Evolutionary conservation across 2,888 invertebrate genomes (phyloP).

Genomic region (Scrobipalpa atriplicella): DNA sequence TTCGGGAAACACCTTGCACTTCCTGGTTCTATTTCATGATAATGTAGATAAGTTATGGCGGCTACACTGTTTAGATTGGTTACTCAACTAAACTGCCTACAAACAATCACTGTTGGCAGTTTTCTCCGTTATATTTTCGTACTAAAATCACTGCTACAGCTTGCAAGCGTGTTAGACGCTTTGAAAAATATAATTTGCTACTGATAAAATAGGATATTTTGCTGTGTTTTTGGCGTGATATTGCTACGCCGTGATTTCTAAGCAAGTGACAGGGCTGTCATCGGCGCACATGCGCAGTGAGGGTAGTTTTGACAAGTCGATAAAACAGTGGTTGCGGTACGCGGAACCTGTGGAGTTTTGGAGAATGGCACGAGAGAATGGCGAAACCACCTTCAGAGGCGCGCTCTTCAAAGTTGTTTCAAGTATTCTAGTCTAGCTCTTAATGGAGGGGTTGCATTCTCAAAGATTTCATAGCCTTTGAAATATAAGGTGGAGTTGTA

Average conservation of each 20-base stretch:
- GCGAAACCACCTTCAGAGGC: too few species aligned
- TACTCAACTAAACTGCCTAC: conserved; percentile 46
- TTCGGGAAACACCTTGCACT: conserved; percentile 42
- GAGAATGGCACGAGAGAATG: background rate
- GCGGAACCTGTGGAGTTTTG: conserved; percentile 1
- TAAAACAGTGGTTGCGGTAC: conserved; percentile 56
- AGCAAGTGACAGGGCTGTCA: conserved; percentile 73
- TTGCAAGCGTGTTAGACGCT: background rate
- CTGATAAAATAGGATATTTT: conserved; percentile 44
- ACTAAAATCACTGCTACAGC: background rate
- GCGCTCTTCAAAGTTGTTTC: too few species aligned
- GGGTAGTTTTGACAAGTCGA: conserved; percentile 65
- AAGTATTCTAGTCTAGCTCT: too few species aligned
- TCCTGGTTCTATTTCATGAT: conserved; percentile 51
- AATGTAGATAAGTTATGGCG: conserved; percentile 61
- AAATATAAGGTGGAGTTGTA: too few species aligned
- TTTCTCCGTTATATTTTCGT: conserved; percentile 1
- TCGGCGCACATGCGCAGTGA: conserved; percentile 49
- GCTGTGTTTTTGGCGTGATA: conserved; percentile 56
- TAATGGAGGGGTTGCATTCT: too few species aligned
- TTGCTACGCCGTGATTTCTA: conserved; percentile 61
- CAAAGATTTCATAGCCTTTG: too few species aligned
- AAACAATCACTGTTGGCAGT: conserved; percentile 39
- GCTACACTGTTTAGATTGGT: conserved; percentile 52
- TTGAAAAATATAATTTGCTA: conserved; percentile 22